These are phyloP conservation scores for Drosophila siamana DNA, from an alignment of 2,888 invertebrate genomes.

Conservation along the genomic window DNA sequence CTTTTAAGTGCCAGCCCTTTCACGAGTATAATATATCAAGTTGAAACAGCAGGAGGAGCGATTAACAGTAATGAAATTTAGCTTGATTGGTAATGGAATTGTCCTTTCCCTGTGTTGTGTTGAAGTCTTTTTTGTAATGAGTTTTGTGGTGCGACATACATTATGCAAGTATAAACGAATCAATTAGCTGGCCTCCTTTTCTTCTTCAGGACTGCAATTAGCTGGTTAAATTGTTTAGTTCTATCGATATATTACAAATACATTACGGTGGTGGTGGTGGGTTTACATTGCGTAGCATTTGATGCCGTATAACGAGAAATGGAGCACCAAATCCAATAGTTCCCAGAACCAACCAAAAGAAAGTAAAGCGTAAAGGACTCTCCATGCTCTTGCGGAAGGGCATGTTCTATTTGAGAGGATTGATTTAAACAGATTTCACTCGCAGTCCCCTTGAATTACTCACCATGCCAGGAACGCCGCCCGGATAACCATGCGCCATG, in stretches of 20 bases:
- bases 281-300: slow-evolving; percentile 59
- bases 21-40: no score
- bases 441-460: slow-evolving; percentile 30
- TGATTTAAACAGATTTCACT: neutral
- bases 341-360: slow-evolving; percentile 60
- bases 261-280: slow-evolving; percentile 25
- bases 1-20: neutral
- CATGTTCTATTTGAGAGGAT: slow-evolving; percentile 44
- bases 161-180: neutral
- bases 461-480: slow-evolving; percentile 74
- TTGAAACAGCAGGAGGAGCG: neutral
- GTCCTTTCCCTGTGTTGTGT: neutral
- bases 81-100: neutral
- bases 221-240: neutral
- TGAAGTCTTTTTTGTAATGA: neutral
- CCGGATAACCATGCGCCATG: slow-evolving; percentile 50
- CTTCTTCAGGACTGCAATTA: neutral
- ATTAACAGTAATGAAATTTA: neutral
- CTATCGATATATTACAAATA: neutral
- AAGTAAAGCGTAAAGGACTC: slow-evolving; percentile 70
- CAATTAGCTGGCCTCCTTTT: neutral
- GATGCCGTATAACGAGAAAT: slow-evolving; percentile 66
- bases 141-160: neutral
- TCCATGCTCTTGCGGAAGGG: slow-evolving; percentile 66
- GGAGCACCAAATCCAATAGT: slow-evolving; percentile 75